Conservation (phyloP, 2,113 vertebrate species). For the Tapirus terrestris region DNA sequence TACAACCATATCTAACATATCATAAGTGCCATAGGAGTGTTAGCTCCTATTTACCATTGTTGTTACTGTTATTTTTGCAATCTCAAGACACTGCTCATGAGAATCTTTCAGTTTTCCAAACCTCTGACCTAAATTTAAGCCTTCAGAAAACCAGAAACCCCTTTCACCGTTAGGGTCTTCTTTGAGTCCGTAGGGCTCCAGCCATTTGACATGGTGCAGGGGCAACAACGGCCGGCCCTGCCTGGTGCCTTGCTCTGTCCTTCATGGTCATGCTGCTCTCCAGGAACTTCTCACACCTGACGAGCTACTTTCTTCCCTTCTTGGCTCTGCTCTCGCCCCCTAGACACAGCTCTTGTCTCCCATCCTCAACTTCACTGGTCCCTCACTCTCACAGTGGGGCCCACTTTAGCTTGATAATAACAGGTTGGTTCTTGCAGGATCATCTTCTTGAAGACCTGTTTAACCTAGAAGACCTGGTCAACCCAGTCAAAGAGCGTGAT, state of each 20-base stretch:
- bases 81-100: not conserved
- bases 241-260: not conserved
- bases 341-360: not conserved
- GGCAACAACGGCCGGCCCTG: not conserved
- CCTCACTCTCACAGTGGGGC: not conserved
- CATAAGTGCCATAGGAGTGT: not conserved
- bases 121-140: not conserved
- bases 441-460: not conserved
- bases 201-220: fast-evolving
- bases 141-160: not conserved
- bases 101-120: not conserved
- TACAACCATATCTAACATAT: not conserved
- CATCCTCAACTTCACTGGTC: not conserved
- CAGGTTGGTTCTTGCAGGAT: not conserved
- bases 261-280: not conserved
- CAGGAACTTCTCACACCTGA: not conserved
- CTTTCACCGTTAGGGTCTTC: not conserved
- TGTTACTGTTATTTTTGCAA: not conserved
- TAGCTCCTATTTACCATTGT: not conserved
- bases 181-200: not conserved
- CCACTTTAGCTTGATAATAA: not conserved
- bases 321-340: not conserved
- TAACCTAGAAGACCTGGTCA: not conserved
- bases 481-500: not conserved
- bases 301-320: not conserved